Conservation (phyloP, 2,888 invertebrate species). For the Dascillus cervinus region DNA sequence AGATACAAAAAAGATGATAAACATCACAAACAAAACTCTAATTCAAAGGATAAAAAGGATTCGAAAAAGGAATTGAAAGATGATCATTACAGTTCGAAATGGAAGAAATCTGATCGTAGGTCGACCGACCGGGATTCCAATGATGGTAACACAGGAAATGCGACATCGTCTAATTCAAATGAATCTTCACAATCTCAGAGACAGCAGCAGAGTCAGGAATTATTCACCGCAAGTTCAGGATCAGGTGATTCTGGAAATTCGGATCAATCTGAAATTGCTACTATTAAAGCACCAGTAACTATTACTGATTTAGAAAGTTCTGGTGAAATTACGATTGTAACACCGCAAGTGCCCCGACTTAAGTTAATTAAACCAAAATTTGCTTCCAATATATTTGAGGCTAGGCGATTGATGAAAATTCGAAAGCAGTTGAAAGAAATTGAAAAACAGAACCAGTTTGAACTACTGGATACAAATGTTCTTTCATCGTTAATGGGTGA, state of each 20-base stretch:
- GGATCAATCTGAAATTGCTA: constrained; percentile 22
- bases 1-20: constrained; percentile 14
- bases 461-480: background rate
- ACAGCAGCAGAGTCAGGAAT: constrained; percentile 20
- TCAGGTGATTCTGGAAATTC: constrained; percentile 37
- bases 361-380: constrained; percentile 59
- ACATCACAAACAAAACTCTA: constrained; percentile 23
- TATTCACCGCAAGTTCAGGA: constrained; percentile 21
- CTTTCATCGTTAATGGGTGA: background rate
- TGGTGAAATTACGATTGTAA: constrained; percentile 5
- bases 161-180: constrained; percentile 39
- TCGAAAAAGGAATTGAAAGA: constrained; percentile 43
- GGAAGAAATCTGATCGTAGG: constrained; percentile 56
- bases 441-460: constrained; percentile 42
- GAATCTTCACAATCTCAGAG: constrained; percentile 25
- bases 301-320: constrained; percentile 3
- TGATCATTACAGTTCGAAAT: constrained; percentile 63
- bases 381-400: constrained; percentile 60
- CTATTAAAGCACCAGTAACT: constrained; percentile 4
- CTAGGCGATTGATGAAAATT: constrained; percentile 57
- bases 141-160: constrained; percentile 52
- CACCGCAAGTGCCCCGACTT: constrained; percentile 12
- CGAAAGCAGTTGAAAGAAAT: constrained; percentile 56
- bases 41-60: too few relatives aligned
- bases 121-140: constrained; percentile 77